Percentiles rank a stretch among this genome's conserved stretches.
Evolutionary conservation across 2,113 vertebrate species (phyloP).

Genomic region (Uria lomvia): DNA sequence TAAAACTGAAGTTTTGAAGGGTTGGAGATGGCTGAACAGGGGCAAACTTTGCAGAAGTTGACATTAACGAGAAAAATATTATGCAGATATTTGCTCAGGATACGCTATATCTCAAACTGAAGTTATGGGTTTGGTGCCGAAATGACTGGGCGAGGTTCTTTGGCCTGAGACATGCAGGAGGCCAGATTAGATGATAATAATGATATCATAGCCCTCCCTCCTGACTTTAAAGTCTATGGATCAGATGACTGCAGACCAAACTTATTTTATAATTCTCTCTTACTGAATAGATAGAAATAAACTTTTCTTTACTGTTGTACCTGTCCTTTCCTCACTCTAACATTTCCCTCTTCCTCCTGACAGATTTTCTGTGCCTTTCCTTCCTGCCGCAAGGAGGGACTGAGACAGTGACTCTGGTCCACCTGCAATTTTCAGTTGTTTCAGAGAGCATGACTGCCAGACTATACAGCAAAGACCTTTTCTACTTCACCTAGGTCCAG

Average conservation of each 20-base stretch:
- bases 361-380: not conserved
- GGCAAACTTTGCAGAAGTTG: not conserved
- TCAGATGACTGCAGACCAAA: not conserved
- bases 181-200: not conserved
- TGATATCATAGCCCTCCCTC: not conserved
- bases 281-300: not conserved
- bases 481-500: not conserved
- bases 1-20: not conserved
- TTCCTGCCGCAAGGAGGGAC: not conserved
- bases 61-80: not conserved
- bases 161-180: not conserved
- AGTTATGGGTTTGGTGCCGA: not conserved
- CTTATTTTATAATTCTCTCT: not conserved
- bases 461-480: not conserved
- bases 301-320: not conserved
- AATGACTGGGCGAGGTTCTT: not conserved
- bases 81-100: not conserved
- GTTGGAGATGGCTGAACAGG: not conserved
- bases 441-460: not conserved
- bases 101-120: not conserved
- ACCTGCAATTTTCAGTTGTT: not conserved
- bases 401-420: not conserved
- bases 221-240: not conserved
- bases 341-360: not conserved
- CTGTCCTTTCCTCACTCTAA: not conserved